phyloP scores from a whole-genome alignment of 2,113 vertebrate species.

The Bufo bufo region DNA sequence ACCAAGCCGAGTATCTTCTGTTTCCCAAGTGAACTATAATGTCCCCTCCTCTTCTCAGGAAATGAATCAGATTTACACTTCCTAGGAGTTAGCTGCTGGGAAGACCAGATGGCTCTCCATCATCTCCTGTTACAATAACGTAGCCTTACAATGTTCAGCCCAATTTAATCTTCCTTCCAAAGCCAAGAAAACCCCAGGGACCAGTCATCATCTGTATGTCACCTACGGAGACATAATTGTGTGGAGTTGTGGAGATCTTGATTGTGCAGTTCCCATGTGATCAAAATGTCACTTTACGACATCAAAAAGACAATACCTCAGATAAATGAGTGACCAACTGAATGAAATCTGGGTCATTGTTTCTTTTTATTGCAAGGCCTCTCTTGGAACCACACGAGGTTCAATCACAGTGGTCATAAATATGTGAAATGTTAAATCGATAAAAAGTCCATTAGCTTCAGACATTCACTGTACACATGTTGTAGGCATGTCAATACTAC shows the following conservation, averaged over 20 bases:
- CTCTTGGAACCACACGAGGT: not conserved
- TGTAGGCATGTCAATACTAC: not conserved
- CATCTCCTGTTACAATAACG: slow-evolving; percentile 48
- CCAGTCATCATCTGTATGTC: slow-evolving; percentile 22
- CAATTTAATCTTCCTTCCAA: slow-evolving; percentile 41
- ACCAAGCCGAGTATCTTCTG: slow-evolving; percentile 7
- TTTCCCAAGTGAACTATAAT: slow-evolving; percentile 46
- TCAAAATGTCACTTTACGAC: slow-evolving; percentile 11
- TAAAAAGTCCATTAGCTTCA: not conserved
- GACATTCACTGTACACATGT: not conserved
- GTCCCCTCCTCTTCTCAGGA: slow-evolving; percentile 44
- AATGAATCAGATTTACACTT: slow-evolving; percentile 57
- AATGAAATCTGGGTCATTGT: slow-evolving; percentile 26
- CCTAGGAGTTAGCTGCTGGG: slow-evolving; percentile 50
- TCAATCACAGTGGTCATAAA: not conserved
- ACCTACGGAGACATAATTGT: slow-evolving; percentile 34
- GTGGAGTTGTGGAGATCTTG: not conserved
- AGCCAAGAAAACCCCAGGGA: slow-evolving; percentile 31
- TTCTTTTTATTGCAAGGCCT: not conserved
- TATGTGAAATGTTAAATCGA: not conserved
- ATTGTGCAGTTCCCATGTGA: not conserved
- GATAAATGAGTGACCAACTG: slow-evolving; percentile 3
- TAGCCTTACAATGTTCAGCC: slow-evolving; percentile 9
- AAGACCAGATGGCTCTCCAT: slow-evolving; percentile 48
- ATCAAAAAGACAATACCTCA: not conserved